Conservation (phyloP, 1,140 invertebrate genomes). For the Nasonia vitripennis region DNA sequence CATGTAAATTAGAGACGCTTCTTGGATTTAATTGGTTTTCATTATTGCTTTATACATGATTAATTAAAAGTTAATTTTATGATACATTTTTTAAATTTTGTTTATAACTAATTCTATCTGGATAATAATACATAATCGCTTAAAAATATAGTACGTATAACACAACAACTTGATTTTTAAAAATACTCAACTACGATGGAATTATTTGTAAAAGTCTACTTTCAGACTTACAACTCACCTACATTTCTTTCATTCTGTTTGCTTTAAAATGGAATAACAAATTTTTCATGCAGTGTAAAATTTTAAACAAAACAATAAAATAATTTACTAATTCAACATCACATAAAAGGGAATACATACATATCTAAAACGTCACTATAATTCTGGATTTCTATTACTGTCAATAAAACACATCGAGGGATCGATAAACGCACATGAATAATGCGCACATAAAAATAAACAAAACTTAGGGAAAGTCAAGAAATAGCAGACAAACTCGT, state of each 20-base stretch:
- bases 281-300: constrained; percentile 36
- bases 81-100: constrained; percentile 25
- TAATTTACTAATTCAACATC: constrained; percentile 1
- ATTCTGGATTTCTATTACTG: background rate
- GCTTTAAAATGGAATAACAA: constrained; percentile 8
- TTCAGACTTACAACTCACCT: constrained; percentile 1
- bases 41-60: constrained; percentile 36
- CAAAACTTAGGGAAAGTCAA: constrained; percentile 52
- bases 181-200: constrained; percentile 17
- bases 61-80: constrained; percentile 35
- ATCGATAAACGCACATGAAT: constrained; percentile 1
- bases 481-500: constrained; percentile 22
- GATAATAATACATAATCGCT: background rate
- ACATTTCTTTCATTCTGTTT: constrained; percentile 13
- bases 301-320: constrained; percentile 16
- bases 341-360: background rate
- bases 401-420: background rate
- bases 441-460: constrained; percentile 24
- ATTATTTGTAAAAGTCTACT: constrained; percentile 7
- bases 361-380: background rate
- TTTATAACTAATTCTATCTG: constrained; percentile 10
- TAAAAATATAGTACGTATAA: constrained; percentile 19
- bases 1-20: constrained; percentile 36
- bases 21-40: constrained; percentile 11
- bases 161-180: constrained; percentile 6